Evolutionary conservation across 2,888 invertebrate genomes (phyloP).

Genomic region (Lasiommata megera): DNA sequence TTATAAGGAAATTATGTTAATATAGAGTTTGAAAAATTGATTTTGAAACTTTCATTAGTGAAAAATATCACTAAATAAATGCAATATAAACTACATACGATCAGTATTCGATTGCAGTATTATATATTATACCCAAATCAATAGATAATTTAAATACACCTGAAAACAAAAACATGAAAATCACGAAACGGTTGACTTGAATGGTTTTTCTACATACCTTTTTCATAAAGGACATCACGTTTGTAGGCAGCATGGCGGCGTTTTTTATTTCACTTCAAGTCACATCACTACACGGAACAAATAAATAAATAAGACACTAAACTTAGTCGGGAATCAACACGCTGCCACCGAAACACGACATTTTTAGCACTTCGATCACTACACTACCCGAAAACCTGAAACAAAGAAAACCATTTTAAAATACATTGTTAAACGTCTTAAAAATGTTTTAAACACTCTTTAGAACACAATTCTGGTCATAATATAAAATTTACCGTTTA

Average conservation of each 20-base stretch:
- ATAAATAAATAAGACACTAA: slow-evolving; percentile 30
- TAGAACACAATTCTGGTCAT: too few relatives aligned
- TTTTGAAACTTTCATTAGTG: too few relatives aligned
- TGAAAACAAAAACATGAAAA: too few relatives aligned
- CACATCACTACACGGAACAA: slow-evolving; percentile 33
- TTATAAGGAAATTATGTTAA: too few relatives aligned
- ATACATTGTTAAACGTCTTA: background rate
- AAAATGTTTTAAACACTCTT: background rate
- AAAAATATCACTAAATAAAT: too few relatives aligned
- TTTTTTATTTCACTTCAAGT: slow-evolving; percentile 40
- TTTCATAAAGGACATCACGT: slow-evolving; percentile 96
- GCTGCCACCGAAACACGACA: slow-evolving; percentile 64
- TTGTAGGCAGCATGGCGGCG: slow-evolving; percentile 91
- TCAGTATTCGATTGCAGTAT: too few relatives aligned
- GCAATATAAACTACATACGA: too few relatives aligned
- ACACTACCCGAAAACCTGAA: slow-evolving; percentile 35
- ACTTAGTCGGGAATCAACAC: slow-evolving; percentile 68
- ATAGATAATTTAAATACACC: too few relatives aligned
- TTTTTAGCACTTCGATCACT: slow-evolving; percentile 35
- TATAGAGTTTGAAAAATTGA: too few relatives aligned
- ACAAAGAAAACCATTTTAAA: slow-evolving; percentile 32
- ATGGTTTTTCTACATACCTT: slow-evolving; percentile 84
- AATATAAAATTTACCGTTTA: background rate
- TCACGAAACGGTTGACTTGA: too few relatives aligned
- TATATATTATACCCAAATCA: too few relatives aligned